These are phyloP conservation scores for Doryteuthis pealeii DNA, from an alignment of 1,140 invertebrate genomes.

Conservation along the genomic window DNA sequence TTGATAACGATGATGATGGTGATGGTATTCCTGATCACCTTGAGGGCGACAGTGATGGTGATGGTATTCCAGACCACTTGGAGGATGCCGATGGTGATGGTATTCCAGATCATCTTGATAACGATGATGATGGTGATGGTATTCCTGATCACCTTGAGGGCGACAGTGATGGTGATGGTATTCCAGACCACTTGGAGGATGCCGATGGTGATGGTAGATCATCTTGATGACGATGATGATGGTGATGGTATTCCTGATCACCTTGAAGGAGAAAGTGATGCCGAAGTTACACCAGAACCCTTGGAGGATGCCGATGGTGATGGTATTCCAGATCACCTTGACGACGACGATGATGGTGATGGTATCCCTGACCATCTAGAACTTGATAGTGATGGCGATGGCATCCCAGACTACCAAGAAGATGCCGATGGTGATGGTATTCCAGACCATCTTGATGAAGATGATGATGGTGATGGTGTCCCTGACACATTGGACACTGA, in stretches of 20 bases:
- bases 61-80: constrained; percentile 47
- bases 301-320: constrained; percentile 39
- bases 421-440: constrained; percentile 38
- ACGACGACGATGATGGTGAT: constrained; percentile 26
- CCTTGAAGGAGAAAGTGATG: no score
- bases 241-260: constrained; percentile 29
- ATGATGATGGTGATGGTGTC: constrained; percentile 48
- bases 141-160: constrained; percentile 32
- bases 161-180: constrained; percentile 48
- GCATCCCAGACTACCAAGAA: constrained; percentile 28
- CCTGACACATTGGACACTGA: constrained; percentile 42
- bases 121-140: constrained; percentile 31
- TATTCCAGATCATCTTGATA: constrained; percentile 28
- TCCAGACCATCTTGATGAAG: constrained; percentile 40
- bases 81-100: constrained; percentile 46
- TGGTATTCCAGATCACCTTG: constrained; percentile 35
- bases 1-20: constrained; percentile 42
- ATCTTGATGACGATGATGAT: constrained; percentile 39
- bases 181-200: constrained; percentile 37
- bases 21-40: constrained; percentile 49
- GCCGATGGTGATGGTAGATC: constrained; percentile 27
- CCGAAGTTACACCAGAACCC: no score
- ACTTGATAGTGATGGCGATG: constrained; percentile 42
- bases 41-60: constrained; percentile 43
- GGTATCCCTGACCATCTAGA: constrained; percentile 39